Evolutionary conservation across 2,797 vertebrate genomes (phyloP).

Genomic region (Dryobates pubescens): DNA sequence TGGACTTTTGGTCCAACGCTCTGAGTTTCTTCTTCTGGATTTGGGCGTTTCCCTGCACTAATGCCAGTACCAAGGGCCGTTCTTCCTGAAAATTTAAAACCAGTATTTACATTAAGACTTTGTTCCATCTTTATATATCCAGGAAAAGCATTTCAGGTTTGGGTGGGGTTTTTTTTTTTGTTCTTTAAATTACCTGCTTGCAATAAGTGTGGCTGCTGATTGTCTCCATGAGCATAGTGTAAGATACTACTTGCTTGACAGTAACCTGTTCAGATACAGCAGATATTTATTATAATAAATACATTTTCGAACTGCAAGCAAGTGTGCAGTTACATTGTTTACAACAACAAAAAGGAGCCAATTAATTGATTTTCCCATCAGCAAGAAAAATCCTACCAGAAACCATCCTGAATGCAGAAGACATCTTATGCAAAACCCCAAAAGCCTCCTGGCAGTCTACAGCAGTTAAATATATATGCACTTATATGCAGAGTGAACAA

Average conservation of each 20-base stretch:
- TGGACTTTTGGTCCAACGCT: conserved; percentile 81
- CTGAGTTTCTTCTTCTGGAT: conserved; percentile 80
- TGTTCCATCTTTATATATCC: neutral
- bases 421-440: neutral
- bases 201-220: conserved; percentile 76
- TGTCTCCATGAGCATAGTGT: conserved; percentile 78
- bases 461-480: neutral
- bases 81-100: conserved; percentile 79
- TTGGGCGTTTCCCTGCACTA: conserved; percentile 82
- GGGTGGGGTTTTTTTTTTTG: neutral
- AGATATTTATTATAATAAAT: conserved; percentile 40
- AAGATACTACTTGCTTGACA: conserved; percentile 80
- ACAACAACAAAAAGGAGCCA: neutral
- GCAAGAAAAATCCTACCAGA: neutral
- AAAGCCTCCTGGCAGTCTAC: neutral
- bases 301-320: conserved; percentile 7
- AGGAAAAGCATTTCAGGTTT: neutral
- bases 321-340: neutral
- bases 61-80: conserved; percentile 64
- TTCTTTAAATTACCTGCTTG: conserved; percentile 78
- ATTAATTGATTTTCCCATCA: neutral
- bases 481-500: neutral
- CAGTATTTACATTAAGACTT: conserved; percentile 50
- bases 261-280: conserved; percentile 77
- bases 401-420: neutral